Conservation (phyloP, 2,797 vertebrate genomes). For the Enteromius argenteus region DNA sequence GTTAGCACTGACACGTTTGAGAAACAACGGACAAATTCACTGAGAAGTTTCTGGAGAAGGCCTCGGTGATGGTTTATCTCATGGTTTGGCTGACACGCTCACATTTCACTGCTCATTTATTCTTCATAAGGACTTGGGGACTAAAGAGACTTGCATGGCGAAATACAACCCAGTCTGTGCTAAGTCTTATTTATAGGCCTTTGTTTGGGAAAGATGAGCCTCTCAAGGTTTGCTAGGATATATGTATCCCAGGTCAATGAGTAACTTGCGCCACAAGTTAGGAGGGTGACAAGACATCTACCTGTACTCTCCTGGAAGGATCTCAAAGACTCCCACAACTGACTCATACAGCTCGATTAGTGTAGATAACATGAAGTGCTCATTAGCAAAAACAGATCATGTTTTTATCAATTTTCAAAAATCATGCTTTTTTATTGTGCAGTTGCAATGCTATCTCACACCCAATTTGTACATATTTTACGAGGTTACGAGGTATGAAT, state of each 20-base stretch:
- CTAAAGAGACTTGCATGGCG: conserved; percentile 21
- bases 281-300: neutral
- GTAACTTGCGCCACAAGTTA: neutral
- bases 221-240: conserved; percentile 4
- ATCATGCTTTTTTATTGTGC: too few relatives aligned
- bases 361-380: neutral
- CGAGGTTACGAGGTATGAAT: too few relatives aligned
- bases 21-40: neutral
- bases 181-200: conserved; percentile 31
- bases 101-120: conserved; percentile 61
- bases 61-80: neutral
- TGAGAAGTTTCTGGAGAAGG: neutral
- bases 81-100: conserved; percentile 29
- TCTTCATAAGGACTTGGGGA: conserved; percentile 56
- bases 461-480: too few relatives aligned
- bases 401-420: too few relatives aligned
- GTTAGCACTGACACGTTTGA: neutral
- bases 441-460: too few relatives aligned
- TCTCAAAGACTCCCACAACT: neutral
- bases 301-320: neutral
- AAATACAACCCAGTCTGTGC: conserved; percentile 41
- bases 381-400: too few relatives aligned
- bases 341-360: neutral
- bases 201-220: conserved; percentile 37
- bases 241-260: neutral